phyloP scores from a whole-genome alignment of 2,888 invertebrate species.

The Quadriops clusia region DNA sequence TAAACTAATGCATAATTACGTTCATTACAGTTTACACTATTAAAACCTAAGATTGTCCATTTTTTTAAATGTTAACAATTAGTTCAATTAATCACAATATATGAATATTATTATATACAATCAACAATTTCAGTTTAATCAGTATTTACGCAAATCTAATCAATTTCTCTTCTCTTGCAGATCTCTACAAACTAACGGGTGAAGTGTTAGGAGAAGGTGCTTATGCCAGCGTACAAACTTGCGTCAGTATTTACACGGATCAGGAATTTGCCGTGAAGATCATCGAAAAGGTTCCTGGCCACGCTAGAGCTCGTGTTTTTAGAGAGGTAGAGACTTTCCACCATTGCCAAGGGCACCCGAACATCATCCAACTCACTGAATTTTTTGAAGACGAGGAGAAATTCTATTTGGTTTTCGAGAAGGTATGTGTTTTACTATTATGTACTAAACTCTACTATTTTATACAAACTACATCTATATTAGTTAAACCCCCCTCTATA shows the following conservation, averaged over 20 bases:
- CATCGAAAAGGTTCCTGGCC: slow-evolving; percentile 89
- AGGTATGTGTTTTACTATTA: slow-evolving; percentile 40
- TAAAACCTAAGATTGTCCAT: too few species aligned
- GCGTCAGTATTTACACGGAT: slow-evolving; percentile 81
- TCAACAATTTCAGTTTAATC: too few species aligned
- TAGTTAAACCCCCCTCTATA: too few species aligned
- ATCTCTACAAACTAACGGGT: slow-evolving; percentile 88
- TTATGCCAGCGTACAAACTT: slow-evolving; percentile 91
- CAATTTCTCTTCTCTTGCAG: slow-evolving; percentile 41
- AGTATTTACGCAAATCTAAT: too few species aligned
- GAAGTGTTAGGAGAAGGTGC: slow-evolving; percentile 95
- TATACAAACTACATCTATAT: too few species aligned
- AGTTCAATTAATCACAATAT: too few species aligned
- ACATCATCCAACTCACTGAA: slow-evolving; percentile 95
- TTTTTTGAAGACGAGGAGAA: slow-evolving; percentile 94
- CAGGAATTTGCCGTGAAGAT: slow-evolving; percentile 96
- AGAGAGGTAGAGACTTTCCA: slow-evolving; percentile 98
- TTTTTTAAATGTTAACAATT: too few species aligned
- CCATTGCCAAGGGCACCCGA: slow-evolving; percentile 93
- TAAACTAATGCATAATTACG: too few species aligned
- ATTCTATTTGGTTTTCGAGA: slow-evolving; percentile 97
- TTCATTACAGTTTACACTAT: too few species aligned
- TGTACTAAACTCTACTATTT: too few species aligned
- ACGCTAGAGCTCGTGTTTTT: slow-evolving; percentile 88
- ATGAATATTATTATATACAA: too few species aligned